Evolutionary conservation across 2,888 invertebrate species (phyloP).

Genomic region (Sericinus montela): DNA sequence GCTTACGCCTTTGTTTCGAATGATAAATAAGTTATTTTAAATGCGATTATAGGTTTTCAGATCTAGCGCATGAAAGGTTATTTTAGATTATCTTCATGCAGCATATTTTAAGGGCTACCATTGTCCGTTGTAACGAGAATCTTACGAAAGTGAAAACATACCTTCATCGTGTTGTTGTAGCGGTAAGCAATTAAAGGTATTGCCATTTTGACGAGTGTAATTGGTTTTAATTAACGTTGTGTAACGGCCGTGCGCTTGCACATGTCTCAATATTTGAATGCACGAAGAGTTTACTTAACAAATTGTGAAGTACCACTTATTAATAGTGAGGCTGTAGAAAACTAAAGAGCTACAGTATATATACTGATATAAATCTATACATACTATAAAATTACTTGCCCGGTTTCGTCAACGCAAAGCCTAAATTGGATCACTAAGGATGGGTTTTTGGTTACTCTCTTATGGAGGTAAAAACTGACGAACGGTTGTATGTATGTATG

Average conservation of each 20-base stretch:
- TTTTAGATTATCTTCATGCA: neutral
- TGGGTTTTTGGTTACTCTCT: no score
- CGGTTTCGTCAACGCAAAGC: no score
- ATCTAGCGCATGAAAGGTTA: neutral
- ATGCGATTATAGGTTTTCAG: conserved; percentile 10
- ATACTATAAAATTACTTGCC: no score
- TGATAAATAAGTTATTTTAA: conserved; percentile 14
- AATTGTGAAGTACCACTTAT: conserved; percentile 9
- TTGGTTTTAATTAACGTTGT: conserved; percentile 15
- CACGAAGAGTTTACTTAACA: conserved; percentile 9
- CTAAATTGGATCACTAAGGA: no score
- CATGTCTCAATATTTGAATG: conserved; percentile 5
- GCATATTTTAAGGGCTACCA: neutral
- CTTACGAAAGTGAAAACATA: conserved; percentile 12
- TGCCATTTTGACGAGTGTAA: conserved; percentile 12
- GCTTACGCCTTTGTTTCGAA: conserved; percentile 26
- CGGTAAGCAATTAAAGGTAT: conserved; percentile 5
- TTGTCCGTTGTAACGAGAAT: neutral
- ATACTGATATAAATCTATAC: no score
- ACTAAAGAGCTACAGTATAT: no score
- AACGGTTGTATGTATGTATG: no score
- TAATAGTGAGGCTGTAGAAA: neutral
- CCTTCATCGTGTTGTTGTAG: conserved; percentile 4
- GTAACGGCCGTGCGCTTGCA: neutral
- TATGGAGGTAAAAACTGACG: no score